phyloP scores from a whole-genome alignment of 2,113 vertebrate species.

The Oxygymnocypris stewartii region DNA sequence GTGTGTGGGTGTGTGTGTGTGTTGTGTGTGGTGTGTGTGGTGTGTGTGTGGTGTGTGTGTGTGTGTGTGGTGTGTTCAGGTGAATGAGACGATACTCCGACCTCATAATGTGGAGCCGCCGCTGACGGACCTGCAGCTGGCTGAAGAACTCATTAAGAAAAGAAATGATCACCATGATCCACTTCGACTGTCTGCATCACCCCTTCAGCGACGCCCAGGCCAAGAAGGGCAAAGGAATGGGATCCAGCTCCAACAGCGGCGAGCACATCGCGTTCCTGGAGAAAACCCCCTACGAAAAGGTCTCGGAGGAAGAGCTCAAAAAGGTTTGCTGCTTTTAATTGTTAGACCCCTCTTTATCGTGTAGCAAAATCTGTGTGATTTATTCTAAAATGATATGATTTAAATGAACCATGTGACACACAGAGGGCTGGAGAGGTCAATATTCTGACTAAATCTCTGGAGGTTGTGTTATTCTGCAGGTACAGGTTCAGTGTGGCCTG shows the following conservation, averaged over 20 bases:
- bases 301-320: conserved; percentile 87
- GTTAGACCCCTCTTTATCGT: not conserved
- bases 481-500: not conserved
- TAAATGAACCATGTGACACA: not conserved
- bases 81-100: conserved; percentile 95
- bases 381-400: not conserved
- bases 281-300: conserved; percentile 83
- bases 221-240: conserved; percentile 82
- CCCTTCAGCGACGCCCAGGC: conserved; percentile 76
- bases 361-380: not conserved
- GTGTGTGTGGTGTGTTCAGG: too few species aligned
- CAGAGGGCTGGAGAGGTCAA: not conserved
- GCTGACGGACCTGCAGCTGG: conserved; percentile 89
- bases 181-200: conserved; percentile 90
- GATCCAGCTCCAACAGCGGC: conserved; percentile 83
- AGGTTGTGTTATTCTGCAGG: conserved; percentile 5
- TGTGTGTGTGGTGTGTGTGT: too few species aligned
- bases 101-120: conserved; percentile 90
- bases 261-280: conserved; percentile 91
- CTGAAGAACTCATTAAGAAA: conserved; percentile 96
- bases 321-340: conserved; percentile 75
- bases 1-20: too few species aligned
- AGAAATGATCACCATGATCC: conserved; percentile 98
- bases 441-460: not conserved
- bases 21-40: too few species aligned